Percentiles rank a stretch among this genome's conserved stretches.
These are phyloP conservation scores for Bos javanicus DNA, from an alignment of 2,113 vertebrate species.

Conservation along the genomic window DNA sequence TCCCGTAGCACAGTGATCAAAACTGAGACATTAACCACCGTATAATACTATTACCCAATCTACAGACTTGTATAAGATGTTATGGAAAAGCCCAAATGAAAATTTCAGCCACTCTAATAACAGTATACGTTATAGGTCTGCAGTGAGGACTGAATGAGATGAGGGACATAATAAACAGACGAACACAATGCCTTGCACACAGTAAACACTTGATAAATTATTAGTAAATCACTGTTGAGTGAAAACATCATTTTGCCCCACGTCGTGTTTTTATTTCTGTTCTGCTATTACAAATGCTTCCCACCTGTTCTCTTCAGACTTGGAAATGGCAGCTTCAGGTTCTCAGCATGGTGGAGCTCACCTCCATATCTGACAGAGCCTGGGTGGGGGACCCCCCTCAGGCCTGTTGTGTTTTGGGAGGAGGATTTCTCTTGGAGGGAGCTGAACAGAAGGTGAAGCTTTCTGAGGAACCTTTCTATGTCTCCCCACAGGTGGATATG, in stretches of 20 bases:
- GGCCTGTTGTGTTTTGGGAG: not conserved
- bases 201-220: not conserved
- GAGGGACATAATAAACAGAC: not conserved
- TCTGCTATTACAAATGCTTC: not conserved
- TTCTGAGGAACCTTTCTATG: not conserved
- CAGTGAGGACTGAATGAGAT: not conserved
- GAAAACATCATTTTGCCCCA: not conserved
- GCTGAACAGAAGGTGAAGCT: not conserved
- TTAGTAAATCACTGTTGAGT: not conserved
- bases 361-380: not conserved
- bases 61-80: not conserved
- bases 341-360: not conserved
- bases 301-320: not conserved
- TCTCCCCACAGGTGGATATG: constrained; percentile 84
- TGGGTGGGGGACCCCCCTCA: too few species aligned
- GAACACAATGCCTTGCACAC: not conserved
- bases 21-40: not conserved
- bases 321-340: not conserved
- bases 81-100: not conserved
- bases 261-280: not conserved
- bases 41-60: not conserved
- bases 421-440: not conserved
- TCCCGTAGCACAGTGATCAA: not conserved
- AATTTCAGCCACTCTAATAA: not conserved
- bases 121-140: not conserved